Evolutionary conservation across 2,113 vertebrate genomes (phyloP), one percentile per base, ranked within the genome.

Genomic region (Numenius arquata): DNA sequence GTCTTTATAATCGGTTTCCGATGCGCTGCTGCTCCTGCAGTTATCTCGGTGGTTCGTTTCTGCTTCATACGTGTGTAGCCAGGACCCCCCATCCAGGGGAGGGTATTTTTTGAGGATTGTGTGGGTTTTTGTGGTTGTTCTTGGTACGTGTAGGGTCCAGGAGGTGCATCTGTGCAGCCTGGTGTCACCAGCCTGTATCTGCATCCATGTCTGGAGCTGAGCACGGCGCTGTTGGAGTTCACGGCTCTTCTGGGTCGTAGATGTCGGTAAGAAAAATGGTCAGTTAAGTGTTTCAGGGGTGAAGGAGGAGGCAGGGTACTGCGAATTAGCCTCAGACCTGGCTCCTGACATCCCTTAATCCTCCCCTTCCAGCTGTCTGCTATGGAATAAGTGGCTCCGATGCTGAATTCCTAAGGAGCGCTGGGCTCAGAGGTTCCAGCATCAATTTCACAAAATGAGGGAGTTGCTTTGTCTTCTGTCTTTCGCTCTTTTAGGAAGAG

Each of bases 241-340:
- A 17, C 34, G 27, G 38, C 67, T 72, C 62, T 58, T 34, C 62
- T 70, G 36, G 55, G 25, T 45, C 0, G 0, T 5, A 34, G 75
- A 32, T 61, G 36, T 38, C 2, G 0, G 19, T 34, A 19, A 91
- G 87, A 95, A 81, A 85, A 92, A 85, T 3, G 34, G 47, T 53
- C 36, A 65, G 52, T 32, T 16, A 41, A 75, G 65, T 30, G 56
- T 72, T 77, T 62, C 22, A 40, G 58, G 41, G 71, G 53, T 27
- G 21, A 48, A 36, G 58, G 48, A 41, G 12, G 40, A 52, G 77
- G 32, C 53, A 71, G 19, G 38, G 47, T 74, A 2, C 61, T 87
- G 84, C 34, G 80, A 93, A 81, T 85, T 59, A 68, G 43, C 77
- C 81, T 91, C 70, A 89, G 68, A 75, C 61, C 87, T 70, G 71